phyloP scores from a whole-genome alignment of 2,888 invertebrate species.

The Craniophora ligustri region DNA sequence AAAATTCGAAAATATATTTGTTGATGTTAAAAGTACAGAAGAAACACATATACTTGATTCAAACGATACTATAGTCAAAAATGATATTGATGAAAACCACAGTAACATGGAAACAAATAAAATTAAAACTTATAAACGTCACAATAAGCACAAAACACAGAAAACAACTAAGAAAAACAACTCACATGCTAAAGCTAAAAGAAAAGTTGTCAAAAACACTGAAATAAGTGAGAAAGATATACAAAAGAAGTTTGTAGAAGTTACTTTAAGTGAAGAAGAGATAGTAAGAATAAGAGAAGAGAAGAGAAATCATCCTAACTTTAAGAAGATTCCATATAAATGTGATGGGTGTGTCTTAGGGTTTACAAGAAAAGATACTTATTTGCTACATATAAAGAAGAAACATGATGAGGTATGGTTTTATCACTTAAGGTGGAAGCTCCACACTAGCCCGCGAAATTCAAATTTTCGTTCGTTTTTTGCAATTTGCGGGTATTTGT shows the following conservation, averaged over 20 bases:
- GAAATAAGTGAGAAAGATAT: constrained; percentile 1
- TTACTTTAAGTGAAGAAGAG: constrained; percentile 67
- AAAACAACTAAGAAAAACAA: background rate
- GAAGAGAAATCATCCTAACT: constrained; percentile 72
- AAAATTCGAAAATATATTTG: background rate
- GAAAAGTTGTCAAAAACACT: background rate
- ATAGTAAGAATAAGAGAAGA: constrained; percentile 66
- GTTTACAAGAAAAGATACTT: constrained; percentile 65
- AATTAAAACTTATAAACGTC: constrained; percentile 1
- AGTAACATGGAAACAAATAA: constrained; percentile 4
- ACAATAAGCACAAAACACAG: background rate
- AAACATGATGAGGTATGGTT: constrained; percentile 67
- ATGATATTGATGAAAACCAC: background rate
- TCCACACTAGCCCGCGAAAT: too few relatives aligned
- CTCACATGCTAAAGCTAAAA: constrained; percentile 5
- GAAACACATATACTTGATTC: too few relatives aligned
- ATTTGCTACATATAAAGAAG: constrained; percentile 61
- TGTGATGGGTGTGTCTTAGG: constrained; percentile 75
- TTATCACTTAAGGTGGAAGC: too few relatives aligned
- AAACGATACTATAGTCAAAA: background rate
- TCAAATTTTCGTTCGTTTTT: too few relatives aligned
- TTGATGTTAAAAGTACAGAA: background rate
- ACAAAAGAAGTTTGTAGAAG: constrained; percentile 60
- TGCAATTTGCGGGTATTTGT: too few relatives aligned
- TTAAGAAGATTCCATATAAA: constrained; percentile 72